Conservation (phyloP, 2,888 invertebrate genomes). For the Metellina segmentata region DNA sequence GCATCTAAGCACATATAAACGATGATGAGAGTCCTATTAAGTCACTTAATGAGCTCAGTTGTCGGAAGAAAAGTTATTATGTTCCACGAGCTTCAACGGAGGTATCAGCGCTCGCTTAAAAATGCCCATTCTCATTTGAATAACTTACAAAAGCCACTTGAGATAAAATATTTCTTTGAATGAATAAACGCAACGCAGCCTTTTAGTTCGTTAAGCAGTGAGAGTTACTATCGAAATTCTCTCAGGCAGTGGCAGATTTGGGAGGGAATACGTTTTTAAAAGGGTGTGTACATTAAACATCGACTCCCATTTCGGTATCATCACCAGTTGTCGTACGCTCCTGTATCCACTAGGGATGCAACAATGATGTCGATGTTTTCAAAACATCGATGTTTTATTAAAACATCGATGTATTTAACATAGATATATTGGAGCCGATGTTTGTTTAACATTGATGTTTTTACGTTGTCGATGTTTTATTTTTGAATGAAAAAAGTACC, state of each 20-base stretch:
- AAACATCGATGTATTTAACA: too few relatives aligned
- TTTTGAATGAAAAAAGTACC: too few relatives aligned
- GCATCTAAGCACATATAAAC: not conserved
- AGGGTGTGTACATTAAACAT: not conserved
- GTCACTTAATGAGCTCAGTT: conserved; percentile 13
- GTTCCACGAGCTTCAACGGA: not conserved
- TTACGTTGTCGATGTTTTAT: too few relatives aligned
- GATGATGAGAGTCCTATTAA: not conserved
- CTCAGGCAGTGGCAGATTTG: not conserved
- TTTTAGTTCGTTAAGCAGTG: not conserved
- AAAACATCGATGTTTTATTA: too few relatives aligned
- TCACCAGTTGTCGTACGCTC: not conserved
- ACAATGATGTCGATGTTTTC: too few relatives aligned
- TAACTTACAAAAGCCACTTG: conserved; percentile 14
- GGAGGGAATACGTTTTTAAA: not conserved
- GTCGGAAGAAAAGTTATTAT: conserved; percentile 7
- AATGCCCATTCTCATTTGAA: conserved; percentile 33
- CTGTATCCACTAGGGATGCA: too few relatives aligned
- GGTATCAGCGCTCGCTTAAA: conserved; percentile 19
- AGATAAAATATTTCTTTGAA: not conserved
- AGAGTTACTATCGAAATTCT: conserved; percentile 1
- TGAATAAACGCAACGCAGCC: not conserved
- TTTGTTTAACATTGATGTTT: too few relatives aligned
- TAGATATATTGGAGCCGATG: too few relatives aligned
- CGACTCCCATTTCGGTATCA: not conserved